Percentiles rank a stretch among this genome's conserved stretches.
Conservation (phyloP, 2,113 vertebrate species). For the Lucifuga dentata region DNA sequence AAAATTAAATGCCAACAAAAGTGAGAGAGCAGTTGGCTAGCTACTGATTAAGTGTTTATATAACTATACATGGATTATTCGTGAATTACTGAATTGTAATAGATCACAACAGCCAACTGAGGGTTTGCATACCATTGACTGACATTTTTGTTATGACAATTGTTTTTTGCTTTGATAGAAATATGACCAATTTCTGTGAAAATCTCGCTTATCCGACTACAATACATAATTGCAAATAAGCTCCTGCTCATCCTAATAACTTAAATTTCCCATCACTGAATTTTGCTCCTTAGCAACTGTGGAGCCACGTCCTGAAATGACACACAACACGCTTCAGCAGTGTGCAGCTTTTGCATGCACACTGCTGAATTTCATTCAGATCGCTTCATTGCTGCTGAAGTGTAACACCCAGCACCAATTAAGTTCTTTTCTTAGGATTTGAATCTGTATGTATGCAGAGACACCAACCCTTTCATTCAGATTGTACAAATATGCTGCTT, state of each 20-base stretch:
- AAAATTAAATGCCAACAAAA: too few relatives aligned
- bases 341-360: conserved; percentile 25
- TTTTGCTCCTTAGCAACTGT: too few relatives aligned
- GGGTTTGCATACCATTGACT: too few relatives aligned
- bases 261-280: too few relatives aligned
- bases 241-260: neutral
- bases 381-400: conserved; percentile 42
- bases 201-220: neutral
- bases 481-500: conserved; percentile 71
- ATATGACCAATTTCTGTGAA: neutral
- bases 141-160: too few relatives aligned
- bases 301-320: conserved; percentile 19
- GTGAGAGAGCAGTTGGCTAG: too few relatives aligned
- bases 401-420: conserved; percentile 57
- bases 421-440: conserved; percentile 38
- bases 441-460: conserved; percentile 43
- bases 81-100: too few relatives aligned
- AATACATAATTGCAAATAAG: too few relatives aligned
- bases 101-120: too few relatives aligned
- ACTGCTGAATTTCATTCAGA: conserved; percentile 35
- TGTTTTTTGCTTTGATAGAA: neutral
- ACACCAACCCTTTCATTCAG: conserved; percentile 53
- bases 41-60: too few relatives aligned
- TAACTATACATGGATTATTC: too few relatives aligned
- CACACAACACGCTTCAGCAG: conserved; percentile 5